Base-by-base conservation (phyloP, 2,888 invertebrate genomes). In the Heteropelma amictum region DNA sequence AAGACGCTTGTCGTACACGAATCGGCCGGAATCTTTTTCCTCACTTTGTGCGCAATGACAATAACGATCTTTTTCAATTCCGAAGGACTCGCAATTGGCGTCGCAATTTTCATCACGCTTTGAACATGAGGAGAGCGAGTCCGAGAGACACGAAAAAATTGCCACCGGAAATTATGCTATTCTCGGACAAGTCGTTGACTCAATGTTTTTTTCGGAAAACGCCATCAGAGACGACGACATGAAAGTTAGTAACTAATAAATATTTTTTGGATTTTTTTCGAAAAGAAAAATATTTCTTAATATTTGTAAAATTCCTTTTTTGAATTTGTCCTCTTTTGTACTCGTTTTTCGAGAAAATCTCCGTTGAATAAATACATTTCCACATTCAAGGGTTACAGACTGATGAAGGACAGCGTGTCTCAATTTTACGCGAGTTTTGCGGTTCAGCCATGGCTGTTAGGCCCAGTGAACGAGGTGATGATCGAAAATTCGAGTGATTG, bases 371-470 rank as follows among this genome's bases (percentile, higher is more conserved):
- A 33, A 33, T 38, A n/a, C 14, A 40, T 14, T 26, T 49, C 10
- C 1, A 14, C 33, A 35, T 72, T 60, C 1, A 45, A 88, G 88
- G 69, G 63, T 38, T 83, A 84, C 54, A 80, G 88, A 53, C 35
- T 87, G 0, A 88, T 88, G 88, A 82, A 67, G 47, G 30, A 83
- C 26, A 23, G 67, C 1, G 70, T 83, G 1, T 83, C 82, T 2
- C 64, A 79, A 5, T 86, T 80, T 64, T 86, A 86, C 28, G 53
- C 81, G 0, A 72, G 80, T 0, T 88, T 88, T 54, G 86, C 84
- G 1, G 81, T 86, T 1, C 86, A 86, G 61, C 84, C 87, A 0
- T 88, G 87, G 87, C 79, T 88, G 0, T 7, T 86, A 8, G 49
- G 77, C 12, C 83, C 86, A 0, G 47, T 87, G 3, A 82, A 87